Base-by-base conservation (phyloP, 2,888 invertebrate genomes). In the Mesochorus sp. region DNA sequence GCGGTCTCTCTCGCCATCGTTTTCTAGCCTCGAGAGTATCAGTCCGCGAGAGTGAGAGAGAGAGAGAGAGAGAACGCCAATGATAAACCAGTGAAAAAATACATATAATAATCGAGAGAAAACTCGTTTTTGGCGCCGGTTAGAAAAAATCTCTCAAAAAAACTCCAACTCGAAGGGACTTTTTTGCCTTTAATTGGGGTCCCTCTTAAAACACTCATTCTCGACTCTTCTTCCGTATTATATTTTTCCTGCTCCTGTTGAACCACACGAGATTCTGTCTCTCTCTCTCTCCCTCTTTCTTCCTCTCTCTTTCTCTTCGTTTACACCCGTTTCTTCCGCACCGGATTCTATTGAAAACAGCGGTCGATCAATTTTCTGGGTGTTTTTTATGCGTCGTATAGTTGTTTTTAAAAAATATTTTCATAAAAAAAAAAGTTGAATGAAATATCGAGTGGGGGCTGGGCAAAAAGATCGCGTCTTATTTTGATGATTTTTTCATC, bases 301-400 rank as follows among this genome's bases (percentile, higher is more conserved):
- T 21, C 28, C 39, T 51, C 31, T 26, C 53, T 47, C 5, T 37
- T 39, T 68, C 42, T 51, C 5, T 28, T 34, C 12, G 26, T 47
- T 68, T 70, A n/a, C n/a, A 5, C 59, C 34, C 37, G 10, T 34
- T 61, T 31, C 39, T 64, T 71, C 62, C 49, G 74, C 44, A 73
- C 68, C 79, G 80, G 44, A n/a, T n/a, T n/a, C 66, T 74, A 80
- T 80, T 84, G n/a, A n/a, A n/a, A n/a, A n/a, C n/a, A n/a, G 85
- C 79, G 83, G 85, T 84, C 80, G 80, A 83, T 82, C 82, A 76
- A 83, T 68, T 81, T 84, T 44, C 24, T 44, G 28, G 21, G 76
- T 55, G 59, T 34, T 70, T 66, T 74, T 70, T 57, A n/a, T n/a
- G n/a, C n/a, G n/a, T n/a, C n/a, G n/a, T n/a, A n/a, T n/a, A n/a